Percentiles rank a stretch among this genome's conserved stretches.
phyloP scores from a whole-genome alignment of 2,888 invertebrate species.

The Orchestes rusci region DNA sequence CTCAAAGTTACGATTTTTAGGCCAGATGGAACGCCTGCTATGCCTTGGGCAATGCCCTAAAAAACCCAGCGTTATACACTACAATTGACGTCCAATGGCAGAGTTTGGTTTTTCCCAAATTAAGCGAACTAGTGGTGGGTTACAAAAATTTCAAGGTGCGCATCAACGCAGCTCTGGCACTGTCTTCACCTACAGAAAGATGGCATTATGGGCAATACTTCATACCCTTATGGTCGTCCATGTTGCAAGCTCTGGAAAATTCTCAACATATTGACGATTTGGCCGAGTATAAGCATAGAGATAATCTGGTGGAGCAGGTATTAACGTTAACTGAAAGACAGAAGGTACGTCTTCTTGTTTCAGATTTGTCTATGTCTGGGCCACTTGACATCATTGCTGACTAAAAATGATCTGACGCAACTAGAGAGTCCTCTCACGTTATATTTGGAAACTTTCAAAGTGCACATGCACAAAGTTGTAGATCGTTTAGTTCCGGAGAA shows the following conservation, averaged over 20 bases:
- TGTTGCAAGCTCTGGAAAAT: slow-evolving; percentile 68
- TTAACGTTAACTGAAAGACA: no score
- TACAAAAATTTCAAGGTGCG: slow-evolving; percentile 77
- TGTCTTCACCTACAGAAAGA: slow-evolving; percentile 57
- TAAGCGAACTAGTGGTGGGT: slow-evolving; percentile 60
- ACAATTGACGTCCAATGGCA: slow-evolving; percentile 45
- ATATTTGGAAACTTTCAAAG: slow-evolving; percentile 42
- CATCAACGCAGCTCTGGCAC: slow-evolving; percentile 74
- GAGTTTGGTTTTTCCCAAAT: slow-evolving; percentile 55
- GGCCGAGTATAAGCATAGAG: slow-evolving; percentile 78
- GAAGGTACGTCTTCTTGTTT: slow-evolving; percentile 36
- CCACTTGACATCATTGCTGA: slow-evolving; percentile 58
- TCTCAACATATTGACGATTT: slow-evolving; percentile 73
- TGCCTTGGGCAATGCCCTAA: slow-evolving; percentile 74
- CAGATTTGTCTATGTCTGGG: slow-evolving; percentile 69
- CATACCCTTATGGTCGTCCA: slow-evolving; percentile 58
- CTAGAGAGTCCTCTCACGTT: slow-evolving; percentile 49
- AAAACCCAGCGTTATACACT: slow-evolving; percentile 50
- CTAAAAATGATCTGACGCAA: slow-evolving; percentile 50
- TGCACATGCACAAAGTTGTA: slow-evolving; percentile 40
- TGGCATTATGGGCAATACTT: slow-evolving; percentile 58
- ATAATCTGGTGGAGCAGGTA: slow-evolving; percentile 78
- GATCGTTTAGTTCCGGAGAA: slow-evolving; percentile 44
- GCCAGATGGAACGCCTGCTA: slow-evolving; percentile 90
- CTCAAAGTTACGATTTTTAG: slow-evolving; percentile 31